phyloP scores from a whole-genome alignment of 2,797 vertebrate species.

The Apodemus agrarius region DNA sequence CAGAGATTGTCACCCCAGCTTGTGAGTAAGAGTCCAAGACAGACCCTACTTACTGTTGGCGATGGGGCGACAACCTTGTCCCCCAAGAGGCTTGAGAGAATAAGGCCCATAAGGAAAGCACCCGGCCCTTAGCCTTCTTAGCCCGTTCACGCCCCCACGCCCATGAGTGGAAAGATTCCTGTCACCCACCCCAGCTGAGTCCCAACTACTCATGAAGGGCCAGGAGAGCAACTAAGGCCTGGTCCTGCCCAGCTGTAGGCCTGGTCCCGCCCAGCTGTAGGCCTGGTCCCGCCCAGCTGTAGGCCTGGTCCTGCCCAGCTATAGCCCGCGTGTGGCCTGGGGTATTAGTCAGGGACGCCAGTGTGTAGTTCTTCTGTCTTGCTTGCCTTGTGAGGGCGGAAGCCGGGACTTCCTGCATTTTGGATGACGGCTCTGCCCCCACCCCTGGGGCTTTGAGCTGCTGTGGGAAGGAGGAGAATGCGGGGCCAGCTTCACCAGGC shows the following conservation, averaged over 20 bases:
- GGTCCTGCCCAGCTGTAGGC: background rate
- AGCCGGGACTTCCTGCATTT: background rate
- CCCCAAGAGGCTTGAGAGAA: background rate
- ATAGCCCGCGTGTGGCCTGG: background rate
- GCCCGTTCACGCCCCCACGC: rapidly evolving
- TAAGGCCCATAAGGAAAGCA: background rate
- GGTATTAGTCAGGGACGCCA: no score
- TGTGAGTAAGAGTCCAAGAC: background rate
- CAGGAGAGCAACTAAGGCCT: background rate
- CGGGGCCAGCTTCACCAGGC: background rate
- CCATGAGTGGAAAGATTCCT: background rate
- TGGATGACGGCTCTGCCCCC: background rate
- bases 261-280: no score
- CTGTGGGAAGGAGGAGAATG: background rate
- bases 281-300: no score
- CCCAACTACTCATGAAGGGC: background rate
- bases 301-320: no score
- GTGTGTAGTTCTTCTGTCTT: background rate
- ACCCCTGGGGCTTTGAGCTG: background rate
- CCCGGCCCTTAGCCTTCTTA: rapidly evolving
- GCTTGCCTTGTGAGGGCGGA: background rate
- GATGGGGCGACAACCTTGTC: no score
- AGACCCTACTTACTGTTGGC: background rate
- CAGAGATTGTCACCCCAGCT: background rate
- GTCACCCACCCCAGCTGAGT: background rate